Evolutionary conservation across 2,113 vertebrate species (phyloP).

Genomic region (Litocranius walleri): DNA sequence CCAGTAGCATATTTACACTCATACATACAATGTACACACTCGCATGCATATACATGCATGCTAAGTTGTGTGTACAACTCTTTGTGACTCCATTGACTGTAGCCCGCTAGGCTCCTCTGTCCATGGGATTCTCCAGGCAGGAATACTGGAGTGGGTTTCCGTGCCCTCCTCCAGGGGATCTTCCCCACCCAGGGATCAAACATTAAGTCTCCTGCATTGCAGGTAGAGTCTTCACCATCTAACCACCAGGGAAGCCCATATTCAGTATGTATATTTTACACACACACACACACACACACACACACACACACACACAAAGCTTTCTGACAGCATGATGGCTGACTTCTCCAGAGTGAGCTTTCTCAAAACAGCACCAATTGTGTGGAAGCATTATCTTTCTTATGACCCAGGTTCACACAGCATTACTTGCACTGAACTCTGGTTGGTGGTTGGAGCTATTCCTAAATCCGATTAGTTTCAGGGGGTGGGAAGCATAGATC

Average conservation of each 20-base stretch:
- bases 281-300: too few relatives aligned
- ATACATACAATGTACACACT: not conserved
- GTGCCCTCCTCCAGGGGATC: not conserved
- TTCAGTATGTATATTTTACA: not conserved
- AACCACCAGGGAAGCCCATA: not conserved
- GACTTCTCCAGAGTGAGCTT: not conserved
- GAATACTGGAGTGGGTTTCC: not conserved
- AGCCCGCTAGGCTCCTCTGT: not conserved
- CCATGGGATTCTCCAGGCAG: not conserved
- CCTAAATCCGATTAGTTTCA: not conserved
- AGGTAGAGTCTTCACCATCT: not conserved
- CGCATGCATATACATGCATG: not conserved
- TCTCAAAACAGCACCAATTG: not conserved
- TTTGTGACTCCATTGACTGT: not conserved
- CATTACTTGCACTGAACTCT: not conserved
- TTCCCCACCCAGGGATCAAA: not conserved
- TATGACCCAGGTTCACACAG: not conserved
- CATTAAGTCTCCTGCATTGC: not conserved
- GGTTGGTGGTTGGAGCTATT: not conserved
- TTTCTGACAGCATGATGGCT: not conserved
- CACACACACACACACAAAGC: too few relatives aligned
- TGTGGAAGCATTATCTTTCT: not conserved
- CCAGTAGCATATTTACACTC: not conserved
- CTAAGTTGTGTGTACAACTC: not conserved
- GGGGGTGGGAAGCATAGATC: too few relatives aligned